These are phyloP conservation scores for Nyctibius grandis DNA, from an alignment of 2,797 vertebrate species.

Conservation along the genomic window DNA sequence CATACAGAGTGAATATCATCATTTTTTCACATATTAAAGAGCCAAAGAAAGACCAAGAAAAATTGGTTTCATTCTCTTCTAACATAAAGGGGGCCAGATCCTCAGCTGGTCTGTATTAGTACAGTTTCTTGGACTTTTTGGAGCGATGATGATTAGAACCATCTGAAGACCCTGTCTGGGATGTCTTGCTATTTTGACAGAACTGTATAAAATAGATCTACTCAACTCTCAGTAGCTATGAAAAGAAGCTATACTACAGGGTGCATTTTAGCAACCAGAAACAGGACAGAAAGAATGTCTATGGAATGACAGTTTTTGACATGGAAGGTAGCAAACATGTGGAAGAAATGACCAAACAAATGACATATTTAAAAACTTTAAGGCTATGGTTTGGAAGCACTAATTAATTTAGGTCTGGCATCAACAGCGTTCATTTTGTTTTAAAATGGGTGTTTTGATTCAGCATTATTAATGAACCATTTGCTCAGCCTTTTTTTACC, in stretches of 20 bases:
- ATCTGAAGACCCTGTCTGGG: constrained; percentile 26
- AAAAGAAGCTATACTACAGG: neutral
- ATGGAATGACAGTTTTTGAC: neutral
- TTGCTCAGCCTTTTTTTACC: neutral
- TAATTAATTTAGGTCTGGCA: constrained; percentile 9
- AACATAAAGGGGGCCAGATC: neutral
- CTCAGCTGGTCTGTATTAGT: constrained; percentile 38
- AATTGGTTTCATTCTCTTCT: neutral
- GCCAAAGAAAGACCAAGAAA: neutral
- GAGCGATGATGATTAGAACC: constrained; percentile 23
- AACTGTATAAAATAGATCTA: neutral
- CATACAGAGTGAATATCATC: neutral
- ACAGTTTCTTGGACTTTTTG: constrained; percentile 25
- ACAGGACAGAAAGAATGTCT: neutral
- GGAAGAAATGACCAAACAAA: constrained; percentile 3
- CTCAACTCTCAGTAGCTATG: neutral
- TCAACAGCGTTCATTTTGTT: neutral
- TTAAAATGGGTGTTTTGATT: neutral
- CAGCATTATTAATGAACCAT: neutral
- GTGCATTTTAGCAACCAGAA: neutral
- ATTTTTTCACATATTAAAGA: neutral
- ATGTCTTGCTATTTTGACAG: neutral
- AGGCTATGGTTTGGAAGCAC: neutral
- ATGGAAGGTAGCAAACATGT: neutral
- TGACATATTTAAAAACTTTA: neutral